Conservation (phyloP, 1,140 invertebrate genomes). For the Eciton burchellii region DNA sequence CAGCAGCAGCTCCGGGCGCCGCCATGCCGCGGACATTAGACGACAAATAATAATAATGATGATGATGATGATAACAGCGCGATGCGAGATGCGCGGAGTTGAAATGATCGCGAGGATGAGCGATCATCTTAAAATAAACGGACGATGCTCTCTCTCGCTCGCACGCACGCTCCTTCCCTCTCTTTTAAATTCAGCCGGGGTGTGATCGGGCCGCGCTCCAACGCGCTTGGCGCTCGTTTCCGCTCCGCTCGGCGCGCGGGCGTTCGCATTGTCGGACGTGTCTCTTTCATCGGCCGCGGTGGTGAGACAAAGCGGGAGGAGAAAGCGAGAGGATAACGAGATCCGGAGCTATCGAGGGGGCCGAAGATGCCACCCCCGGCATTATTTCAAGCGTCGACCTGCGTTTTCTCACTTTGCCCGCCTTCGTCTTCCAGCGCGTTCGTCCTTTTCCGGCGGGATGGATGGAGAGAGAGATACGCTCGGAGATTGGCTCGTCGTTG, state of each 20-base stretch:
- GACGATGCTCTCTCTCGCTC: background rate
- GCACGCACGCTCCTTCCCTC: too few relatives aligned
- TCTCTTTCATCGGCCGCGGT: constrained; percentile 71
- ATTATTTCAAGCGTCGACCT: constrained; percentile 74
- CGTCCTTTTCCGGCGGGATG: constrained; percentile 63
- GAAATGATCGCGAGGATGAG: background rate
- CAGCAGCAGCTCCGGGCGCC: background rate
- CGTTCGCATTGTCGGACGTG: constrained; percentile 65
- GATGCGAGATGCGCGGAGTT: too few relatives aligned
- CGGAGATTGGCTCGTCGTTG: constrained; percentile 44
- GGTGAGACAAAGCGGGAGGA: constrained; percentile 66
- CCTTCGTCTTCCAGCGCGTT: constrained; percentile 1
- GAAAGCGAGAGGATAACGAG: constrained; percentile 48
- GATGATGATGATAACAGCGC: too few relatives aligned
- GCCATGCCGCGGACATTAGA: background rate
- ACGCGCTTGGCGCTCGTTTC: constrained; percentile 45
- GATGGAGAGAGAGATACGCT: constrained; percentile 55
- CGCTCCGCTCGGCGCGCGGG: constrained; percentile 33
- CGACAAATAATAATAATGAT: background rate
- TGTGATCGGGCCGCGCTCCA: constrained; percentile 32
- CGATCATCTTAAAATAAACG: background rate
- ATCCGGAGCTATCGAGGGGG: constrained; percentile 48
- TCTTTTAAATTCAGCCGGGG: background rate
- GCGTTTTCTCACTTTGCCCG: constrained; percentile 53
- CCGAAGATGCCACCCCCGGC: constrained; percentile 65